These are phyloP conservation scores for Semicossyphus pulcher DNA, from an alignment of 2,113 vertebrate genomes.

Conservation along the genomic window DNA sequence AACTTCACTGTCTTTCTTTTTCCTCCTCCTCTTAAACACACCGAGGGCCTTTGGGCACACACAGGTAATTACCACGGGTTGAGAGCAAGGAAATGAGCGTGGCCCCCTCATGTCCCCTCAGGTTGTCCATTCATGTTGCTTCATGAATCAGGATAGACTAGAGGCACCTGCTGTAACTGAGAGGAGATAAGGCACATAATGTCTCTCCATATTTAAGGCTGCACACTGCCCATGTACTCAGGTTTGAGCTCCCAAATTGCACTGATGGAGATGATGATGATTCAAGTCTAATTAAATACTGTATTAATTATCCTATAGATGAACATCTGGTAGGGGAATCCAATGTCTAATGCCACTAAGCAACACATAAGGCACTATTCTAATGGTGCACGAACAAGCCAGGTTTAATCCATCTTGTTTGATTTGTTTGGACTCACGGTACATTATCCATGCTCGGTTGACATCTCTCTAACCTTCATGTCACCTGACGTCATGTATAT, in stretches of 20 bases:
- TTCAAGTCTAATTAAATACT: too few relatives aligned
- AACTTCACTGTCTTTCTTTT: constrained; percentile 12
- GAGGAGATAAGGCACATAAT: constrained; percentile 29
- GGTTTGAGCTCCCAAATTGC: neutral
- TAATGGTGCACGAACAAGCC: too few relatives aligned
- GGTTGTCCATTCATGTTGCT: constrained; percentile 51
- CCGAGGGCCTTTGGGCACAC: constrained; percentile 46
- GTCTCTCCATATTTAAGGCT: constrained; percentile 9
- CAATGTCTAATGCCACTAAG: too few relatives aligned
- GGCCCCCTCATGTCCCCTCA: constrained; percentile 54
- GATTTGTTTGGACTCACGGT: too few relatives aligned
- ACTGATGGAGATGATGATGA: too few relatives aligned
- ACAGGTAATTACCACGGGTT: constrained; percentile 65
- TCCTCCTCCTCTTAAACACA: constrained; percentile 30
- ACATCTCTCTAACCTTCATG: too few relatives aligned
- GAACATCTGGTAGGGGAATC: constrained; percentile 1
- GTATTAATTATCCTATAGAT: too few relatives aligned
- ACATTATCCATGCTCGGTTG: too few relatives aligned
- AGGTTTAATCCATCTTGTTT: too few relatives aligned
- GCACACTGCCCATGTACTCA: neutral
- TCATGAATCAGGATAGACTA: constrained; percentile 64
- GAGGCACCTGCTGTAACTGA: constrained; percentile 31
- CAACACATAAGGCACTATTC: too few relatives aligned
- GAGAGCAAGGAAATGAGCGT: constrained; percentile 71
- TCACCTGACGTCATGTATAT: too few relatives aligned